Evolutionary conservation across 2,113 vertebrate species (phyloP).

Genomic region (Macquaria australasica): DNA sequence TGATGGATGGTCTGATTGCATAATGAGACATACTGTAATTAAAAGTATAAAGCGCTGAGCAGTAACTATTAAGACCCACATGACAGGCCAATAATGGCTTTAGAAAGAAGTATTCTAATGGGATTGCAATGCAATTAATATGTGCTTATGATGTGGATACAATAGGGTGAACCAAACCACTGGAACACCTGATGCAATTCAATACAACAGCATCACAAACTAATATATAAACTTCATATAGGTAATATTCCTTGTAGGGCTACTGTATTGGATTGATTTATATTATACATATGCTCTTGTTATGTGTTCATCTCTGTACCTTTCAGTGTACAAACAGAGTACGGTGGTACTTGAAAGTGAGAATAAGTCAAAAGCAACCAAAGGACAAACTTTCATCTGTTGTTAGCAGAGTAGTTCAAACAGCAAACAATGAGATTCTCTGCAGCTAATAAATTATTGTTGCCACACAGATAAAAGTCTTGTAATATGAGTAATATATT

Average conservation of each 20-base stretch:
- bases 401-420: constrained; percentile 33
- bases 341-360: constrained; percentile 22
- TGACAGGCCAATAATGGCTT: constrained; percentile 32
- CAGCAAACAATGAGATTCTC: constrained; percentile 48
- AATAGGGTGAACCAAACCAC: constrained; percentile 9
- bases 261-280: constrained; percentile 2
- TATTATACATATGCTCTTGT: constrained; percentile 22
- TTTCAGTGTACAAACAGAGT: constrained; percentile 16
- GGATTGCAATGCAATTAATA: constrained; percentile 35
- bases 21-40: constrained; percentile 36
- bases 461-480: constrained; percentile 45
- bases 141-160: background rate
- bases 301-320: background rate
- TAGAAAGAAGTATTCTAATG: constrained; percentile 28
- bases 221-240: constrained; percentile 12
- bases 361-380: constrained; percentile 22
- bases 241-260: background rate
- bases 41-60: constrained; percentile 26
- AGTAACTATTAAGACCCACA: constrained; percentile 26
- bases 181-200: constrained; percentile 17
- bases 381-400: constrained; percentile 24
- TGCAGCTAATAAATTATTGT: constrained; percentile 40
- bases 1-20: constrained; percentile 35
- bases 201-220: constrained; percentile 7
- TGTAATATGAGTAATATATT: constrained; percentile 21